phyloP scores from a whole-genome alignment of 2,113 vertebrate genomes.

The Muscicapa adusta region DNA sequence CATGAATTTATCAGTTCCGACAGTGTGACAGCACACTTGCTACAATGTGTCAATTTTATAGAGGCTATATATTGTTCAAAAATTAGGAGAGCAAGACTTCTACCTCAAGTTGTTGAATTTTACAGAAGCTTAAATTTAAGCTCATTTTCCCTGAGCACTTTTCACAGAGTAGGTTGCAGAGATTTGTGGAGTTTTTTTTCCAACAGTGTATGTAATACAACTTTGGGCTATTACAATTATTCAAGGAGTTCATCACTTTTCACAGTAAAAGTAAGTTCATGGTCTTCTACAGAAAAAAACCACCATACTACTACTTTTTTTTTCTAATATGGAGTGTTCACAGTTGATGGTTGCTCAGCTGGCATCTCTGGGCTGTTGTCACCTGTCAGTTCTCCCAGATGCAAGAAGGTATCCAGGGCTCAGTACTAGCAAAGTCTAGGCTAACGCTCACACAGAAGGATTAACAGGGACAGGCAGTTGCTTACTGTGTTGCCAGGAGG shows the following conservation, averaged over 20 bases:
- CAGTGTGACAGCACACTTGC: neutral
- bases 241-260: neutral
- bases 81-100: neutral
- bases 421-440: neutral
- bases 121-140: neutral
- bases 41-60: neutral
- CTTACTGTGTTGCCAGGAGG: neutral
- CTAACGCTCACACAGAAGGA: rapidly evolving
- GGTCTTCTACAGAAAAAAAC: neutral
- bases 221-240: neutral
- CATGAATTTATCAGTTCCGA: neutral
- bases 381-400: neutral
- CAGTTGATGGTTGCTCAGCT: rapidly evolving
- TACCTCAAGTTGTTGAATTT: neutral
- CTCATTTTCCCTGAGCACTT: neutral
- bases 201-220: neutral
- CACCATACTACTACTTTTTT: rapidly evolving
- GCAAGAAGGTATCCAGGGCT: neutral
- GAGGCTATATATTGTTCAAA: neutral
- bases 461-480: neutral
- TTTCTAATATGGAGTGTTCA: neutral
- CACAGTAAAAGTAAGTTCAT: neutral
- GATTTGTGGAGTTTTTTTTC: neutral
- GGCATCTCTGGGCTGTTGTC: neutral
- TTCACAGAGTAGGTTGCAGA: neutral